These are phyloP conservation scores for Dorcus hopei DNA, from an alignment of 2,888 invertebrate species.

Conservation along the genomic window DNA sequence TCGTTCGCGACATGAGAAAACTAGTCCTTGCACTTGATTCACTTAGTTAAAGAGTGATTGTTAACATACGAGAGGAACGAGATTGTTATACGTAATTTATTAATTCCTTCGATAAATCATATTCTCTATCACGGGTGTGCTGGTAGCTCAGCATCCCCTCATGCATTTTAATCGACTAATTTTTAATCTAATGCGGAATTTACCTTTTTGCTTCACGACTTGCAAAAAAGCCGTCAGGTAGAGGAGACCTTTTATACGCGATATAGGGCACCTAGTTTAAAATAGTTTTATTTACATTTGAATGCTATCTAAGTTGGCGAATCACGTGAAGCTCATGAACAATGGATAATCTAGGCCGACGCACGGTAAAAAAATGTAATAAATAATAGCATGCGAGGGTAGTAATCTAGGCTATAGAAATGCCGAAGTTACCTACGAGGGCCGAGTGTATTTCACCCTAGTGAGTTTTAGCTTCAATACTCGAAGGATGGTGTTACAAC, in stretches of 20 bases:
- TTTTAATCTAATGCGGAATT: slow-evolving; percentile 22
- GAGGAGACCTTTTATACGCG: slow-evolving; percentile 25
- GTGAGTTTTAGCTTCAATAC: neutral
- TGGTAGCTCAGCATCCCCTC: slow-evolving; percentile 13
- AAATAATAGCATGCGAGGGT: slow-evolving; percentile 30
- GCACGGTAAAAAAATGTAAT: slow-evolving; percentile 28
- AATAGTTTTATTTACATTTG: slow-evolving; percentile 33
- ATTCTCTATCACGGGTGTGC: neutral
- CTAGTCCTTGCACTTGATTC: too few species aligned
- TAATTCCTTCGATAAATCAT: neutral
- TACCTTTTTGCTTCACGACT: slow-evolving; percentile 5
- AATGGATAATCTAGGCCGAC: slow-evolving; percentile 31
- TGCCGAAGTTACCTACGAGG: slow-evolving; percentile 15
- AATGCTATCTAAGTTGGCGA: slow-evolving; percentile 29
- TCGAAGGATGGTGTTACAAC: neutral
- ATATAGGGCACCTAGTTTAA: slow-evolving; percentile 33
- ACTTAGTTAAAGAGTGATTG: neutral
- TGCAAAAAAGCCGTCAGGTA: slow-evolving; percentile 18
- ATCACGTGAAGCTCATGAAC: slow-evolving; percentile 29
- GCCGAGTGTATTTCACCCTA: slow-evolving; percentile 3
- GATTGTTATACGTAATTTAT: neutral
- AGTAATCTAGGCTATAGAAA: slow-evolving; percentile 18
- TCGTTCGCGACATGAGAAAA: too few species aligned
- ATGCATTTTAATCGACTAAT: slow-evolving; percentile 24
- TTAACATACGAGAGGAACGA: neutral